Percentiles rank a stretch among this genome's conserved stretches.
These are phyloP conservation scores for Megaustenia siamemsis DNA, from an alignment of 2,888 invertebrate species.

Conservation along the genomic window DNA sequence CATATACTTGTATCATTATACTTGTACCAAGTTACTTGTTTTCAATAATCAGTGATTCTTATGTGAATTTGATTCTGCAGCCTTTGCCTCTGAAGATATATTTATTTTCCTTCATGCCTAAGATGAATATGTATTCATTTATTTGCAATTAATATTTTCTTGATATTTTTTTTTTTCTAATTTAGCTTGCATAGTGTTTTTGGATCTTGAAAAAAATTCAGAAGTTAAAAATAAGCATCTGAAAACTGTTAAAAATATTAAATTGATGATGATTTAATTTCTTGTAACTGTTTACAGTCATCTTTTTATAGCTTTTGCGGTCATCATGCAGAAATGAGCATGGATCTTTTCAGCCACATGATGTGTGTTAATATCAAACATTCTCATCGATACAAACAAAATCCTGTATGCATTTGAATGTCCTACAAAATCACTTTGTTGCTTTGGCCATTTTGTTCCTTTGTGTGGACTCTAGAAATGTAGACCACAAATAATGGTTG, in stretches of 20 bases:
- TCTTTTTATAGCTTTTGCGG: background rate
- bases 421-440: background rate
- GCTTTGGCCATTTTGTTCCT: background rate
- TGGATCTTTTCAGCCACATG: background rate
- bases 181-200: too few relatives aligned
- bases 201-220: too few relatives aligned
- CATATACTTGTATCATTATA: conserved; percentile 5
- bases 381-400: conserved; percentile 4
- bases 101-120: too few relatives aligned
- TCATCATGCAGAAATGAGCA: background rate
- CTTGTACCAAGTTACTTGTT: background rate
- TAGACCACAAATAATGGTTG: background rate
- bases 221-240: background rate
- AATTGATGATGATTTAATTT: background rate
- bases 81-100: background rate
- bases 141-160: background rate
- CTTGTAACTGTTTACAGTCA: background rate
- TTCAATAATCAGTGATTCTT: background rate
- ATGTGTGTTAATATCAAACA: background rate
- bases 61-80: background rate
- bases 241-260: background rate
- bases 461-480: background rate
- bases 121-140: conserved; percentile 13
- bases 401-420: conserved; percentile 12
- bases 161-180: too few relatives aligned